Conservation (phyloP, 2,888 invertebrate species). For the Euspilapteryx auroguttella region DNA sequence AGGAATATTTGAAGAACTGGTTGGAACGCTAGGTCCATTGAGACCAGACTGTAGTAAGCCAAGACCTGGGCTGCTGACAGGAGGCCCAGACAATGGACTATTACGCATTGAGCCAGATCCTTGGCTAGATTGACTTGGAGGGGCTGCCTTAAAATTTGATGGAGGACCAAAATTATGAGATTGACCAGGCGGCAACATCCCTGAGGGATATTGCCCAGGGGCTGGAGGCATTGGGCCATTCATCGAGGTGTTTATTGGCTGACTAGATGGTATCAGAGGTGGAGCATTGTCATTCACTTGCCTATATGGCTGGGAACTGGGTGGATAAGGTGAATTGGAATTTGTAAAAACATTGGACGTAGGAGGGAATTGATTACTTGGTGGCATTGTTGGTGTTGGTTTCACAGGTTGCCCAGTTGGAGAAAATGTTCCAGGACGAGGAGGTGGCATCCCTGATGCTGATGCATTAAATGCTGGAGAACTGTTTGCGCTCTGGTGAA, state of each 20-base stretch:
- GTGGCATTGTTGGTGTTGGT: constrained; percentile 10
- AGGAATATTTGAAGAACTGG: too few relatives aligned
- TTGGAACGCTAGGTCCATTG: too few relatives aligned
- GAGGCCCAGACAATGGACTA: constrained; percentile 24
- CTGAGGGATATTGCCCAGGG: constrained; percentile 49
- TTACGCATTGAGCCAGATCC: constrained; percentile 19
- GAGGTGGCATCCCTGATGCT: constrained; percentile 16
- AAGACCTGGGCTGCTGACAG: constrained; percentile 15
- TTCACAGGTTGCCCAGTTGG: too few relatives aligned
- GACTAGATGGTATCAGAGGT: constrained; percentile 46
- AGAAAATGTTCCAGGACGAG: too few relatives aligned
- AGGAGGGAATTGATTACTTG: constrained; percentile 17
- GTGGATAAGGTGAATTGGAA: constrained; percentile 20
- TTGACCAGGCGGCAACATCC: too few relatives aligned
- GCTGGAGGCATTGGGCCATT: too few relatives aligned
- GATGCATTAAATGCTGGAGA: constrained; percentile 48
- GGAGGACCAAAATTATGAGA: constrained; percentile 1
- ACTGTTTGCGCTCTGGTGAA: constrained; percentile 35
- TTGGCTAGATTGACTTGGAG: constrained; percentile 16
- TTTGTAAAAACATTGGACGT: constrained; percentile 21
- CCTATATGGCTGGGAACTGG: constrained; percentile 18
- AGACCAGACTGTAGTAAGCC: too few relatives aligned
- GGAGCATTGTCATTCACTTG: constrained; percentile 50
- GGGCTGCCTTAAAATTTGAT: too few relatives aligned
- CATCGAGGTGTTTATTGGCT: too few relatives aligned